Evolutionary conservation across 2,888 invertebrate genomes (phyloP), one percentile per base, ranked within the genome.

Genomic region (Troides oblongomaculatus): DNA sequence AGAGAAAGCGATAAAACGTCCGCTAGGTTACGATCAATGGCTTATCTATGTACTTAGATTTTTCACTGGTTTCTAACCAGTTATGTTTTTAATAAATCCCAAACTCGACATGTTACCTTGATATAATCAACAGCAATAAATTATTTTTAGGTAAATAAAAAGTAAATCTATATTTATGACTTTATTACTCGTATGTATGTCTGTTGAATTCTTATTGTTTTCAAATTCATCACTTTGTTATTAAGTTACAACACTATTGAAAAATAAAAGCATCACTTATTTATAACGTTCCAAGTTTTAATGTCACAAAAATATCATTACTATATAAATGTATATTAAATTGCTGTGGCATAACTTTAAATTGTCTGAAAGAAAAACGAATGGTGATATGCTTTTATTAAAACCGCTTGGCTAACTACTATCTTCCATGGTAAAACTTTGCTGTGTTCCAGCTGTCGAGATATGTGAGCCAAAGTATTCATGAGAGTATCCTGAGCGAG

Each of bases 11-110:
- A 25, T 65, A n/a, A 39, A 43, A 58, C 5, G 18, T 36, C 36
- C 14, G 17, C 57, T 58, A 17, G 25, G 12, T 18, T 59, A 12
- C 12, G 46, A 60, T 66, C 59, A 43, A 65, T 30, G 30, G 66
- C 30, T 66, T 53, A 66, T 66, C n/a, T 46, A 36, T 46, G 25
- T 43, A 65, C 58, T 39, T 39, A 53, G 53, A 53, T 58, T 64
- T 58, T 57, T 53, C 53, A 50, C 61, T 18, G 36, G 66, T 61
- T 61, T 66, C 60, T 67, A 62, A 67, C 62, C 56, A 61, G 61
- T 67, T 67, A 23, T 57, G 18, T 56, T n/a, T 67, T 57, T 18
- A n/a, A 36, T 56, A 62, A 46, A 12, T 46, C 46, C 46, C 14
- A 46, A 46, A 14, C 14, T 14, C 4, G 14, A 1, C 58, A 43